Evolutionary conservation across 1,140 invertebrate species (phyloP).

Genomic region (Drosophila willistoni): DNA sequence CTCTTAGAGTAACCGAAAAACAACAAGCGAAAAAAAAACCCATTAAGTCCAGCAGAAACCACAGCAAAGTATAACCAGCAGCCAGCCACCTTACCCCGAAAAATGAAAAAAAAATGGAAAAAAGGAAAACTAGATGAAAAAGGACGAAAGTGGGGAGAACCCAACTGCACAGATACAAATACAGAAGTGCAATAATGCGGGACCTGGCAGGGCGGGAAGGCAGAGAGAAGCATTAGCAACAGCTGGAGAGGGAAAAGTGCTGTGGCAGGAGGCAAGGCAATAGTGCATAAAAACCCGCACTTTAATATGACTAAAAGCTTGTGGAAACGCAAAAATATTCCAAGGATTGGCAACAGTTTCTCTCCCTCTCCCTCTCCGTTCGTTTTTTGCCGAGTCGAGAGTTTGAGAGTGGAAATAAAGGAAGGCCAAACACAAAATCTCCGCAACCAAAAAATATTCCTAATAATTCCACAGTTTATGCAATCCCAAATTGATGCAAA

Average conservation of each 20-base stretch:
- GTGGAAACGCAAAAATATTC: constrained; percentile 57
- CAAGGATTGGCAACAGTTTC: constrained; percentile 21
- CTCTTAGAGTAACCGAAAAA: constrained; percentile 48
- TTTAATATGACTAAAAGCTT: constrained; percentile 85
- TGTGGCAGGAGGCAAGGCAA: neutral
- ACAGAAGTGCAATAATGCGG: constrained; percentile 22
- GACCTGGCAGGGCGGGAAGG: neutral
- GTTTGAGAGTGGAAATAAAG: neutral
- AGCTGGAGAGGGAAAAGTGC: neutral
- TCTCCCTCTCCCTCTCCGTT: neutral
- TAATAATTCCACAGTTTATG: constrained; percentile 57
- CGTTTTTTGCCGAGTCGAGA: neutral
- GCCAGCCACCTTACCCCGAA: neutral
- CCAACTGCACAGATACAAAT: constrained; percentile 42
- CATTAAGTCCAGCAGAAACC: constrained; percentile 54
- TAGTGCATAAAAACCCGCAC: constrained; percentile 34
- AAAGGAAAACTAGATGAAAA: constrained; percentile 27
- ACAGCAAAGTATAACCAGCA: constrained; percentile 40
- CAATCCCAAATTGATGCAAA: constrained; percentile 15
- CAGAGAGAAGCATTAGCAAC: constrained; percentile 2
- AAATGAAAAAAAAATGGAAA: constrained; percentile 10
- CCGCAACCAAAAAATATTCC: constrained; percentile 27
- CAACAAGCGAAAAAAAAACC: constrained; percentile 37
- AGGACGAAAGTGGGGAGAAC: constrained; percentile 17
- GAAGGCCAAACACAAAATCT: neutral